Evolutionary conservation across 2,797 vertebrate species (phyloP).

Genomic region (Phrynocephalus vlangalii): DNA sequence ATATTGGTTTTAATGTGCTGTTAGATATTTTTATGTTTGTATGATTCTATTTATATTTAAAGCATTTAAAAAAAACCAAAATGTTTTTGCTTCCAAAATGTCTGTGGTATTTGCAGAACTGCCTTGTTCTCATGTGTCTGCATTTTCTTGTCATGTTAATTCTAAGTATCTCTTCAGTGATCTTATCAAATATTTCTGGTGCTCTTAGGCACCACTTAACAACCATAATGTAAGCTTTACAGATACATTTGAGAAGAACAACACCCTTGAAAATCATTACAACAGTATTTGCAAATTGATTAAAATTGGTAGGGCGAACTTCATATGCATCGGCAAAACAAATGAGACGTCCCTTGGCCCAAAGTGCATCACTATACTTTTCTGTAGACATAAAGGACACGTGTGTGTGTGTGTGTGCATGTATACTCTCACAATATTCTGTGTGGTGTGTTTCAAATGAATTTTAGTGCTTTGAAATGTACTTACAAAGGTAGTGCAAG

Average conservation of each 20-base stretch:
- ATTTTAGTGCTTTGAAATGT: not conserved
- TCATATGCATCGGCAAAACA: constrained; percentile 17
- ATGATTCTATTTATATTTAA: no score
- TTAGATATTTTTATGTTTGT: not conserved
- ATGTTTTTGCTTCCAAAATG: not conserved
- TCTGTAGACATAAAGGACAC: not conserved
- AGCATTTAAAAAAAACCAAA: no score
- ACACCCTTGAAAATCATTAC: constrained; percentile 6
- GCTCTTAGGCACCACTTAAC: constrained; percentile 37
- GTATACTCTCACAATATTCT: not conserved
- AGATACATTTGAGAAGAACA: not conserved
- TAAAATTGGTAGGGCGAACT: constrained; percentile 2
- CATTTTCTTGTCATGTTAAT: constrained; percentile 16
- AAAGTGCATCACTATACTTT: not conserved
- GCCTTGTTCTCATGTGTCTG: not conserved
- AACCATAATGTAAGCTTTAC: constrained; percentile 32
- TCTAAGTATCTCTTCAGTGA: constrained; percentile 13
- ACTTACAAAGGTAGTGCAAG: constrained; percentile 10
- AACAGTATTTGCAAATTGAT: constrained; percentile 12
- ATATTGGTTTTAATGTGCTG: constrained; percentile 8
- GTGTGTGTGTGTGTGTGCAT: not conserved
- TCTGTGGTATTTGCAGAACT: not conserved
- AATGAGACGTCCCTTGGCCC: constrained; percentile 11
- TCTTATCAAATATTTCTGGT: constrained; percentile 32
- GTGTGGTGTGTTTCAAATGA: not conserved